A percentile compares a stretch with the other conserved stretches of the same genome.
Conservation (phyloP, 2,113 vertebrate species). For the Nannospalax galili region DNA sequence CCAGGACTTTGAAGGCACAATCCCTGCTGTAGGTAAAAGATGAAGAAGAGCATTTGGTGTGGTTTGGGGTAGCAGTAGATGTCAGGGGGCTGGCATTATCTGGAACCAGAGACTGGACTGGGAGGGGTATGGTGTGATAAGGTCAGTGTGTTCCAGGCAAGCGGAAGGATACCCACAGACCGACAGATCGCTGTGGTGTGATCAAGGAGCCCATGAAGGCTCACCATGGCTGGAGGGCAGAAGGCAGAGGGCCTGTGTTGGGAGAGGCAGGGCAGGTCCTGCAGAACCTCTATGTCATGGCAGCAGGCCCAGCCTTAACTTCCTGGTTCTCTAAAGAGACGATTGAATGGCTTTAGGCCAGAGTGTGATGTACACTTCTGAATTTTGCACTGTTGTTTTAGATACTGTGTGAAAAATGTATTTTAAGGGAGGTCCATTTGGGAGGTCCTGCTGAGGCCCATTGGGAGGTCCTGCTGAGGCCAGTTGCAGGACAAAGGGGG, state of each 20-base stretch:
- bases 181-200: not conserved
- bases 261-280: too few relatives aligned
- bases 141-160: not conserved
- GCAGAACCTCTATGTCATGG: too few relatives aligned
- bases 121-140: not conserved
- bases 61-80: not conserved
- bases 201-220: not conserved
- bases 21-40: not conserved
- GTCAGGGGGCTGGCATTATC: not conserved
- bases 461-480: too few relatives aligned
- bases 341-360: not conserved
- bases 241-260: not conserved
- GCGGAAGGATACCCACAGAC: not conserved
- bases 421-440: too few relatives aligned
- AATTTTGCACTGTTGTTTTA: too few relatives aligned
- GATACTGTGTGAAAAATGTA: not conserved
- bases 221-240: not conserved
- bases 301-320: not conserved
- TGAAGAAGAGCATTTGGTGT: not conserved
- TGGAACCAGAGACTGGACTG: not conserved
- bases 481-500: not conserved
- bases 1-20: not conserved
- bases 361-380: fast-evolving
- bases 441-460: too few relatives aligned
- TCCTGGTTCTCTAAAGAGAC: not conserved